Percentiles rank a stretch among this genome's conserved stretches.
These are phyloP conservation scores for Ophraella communa DNA, from an alignment of 2,888 invertebrate species.

Conservation along the genomic window DNA sequence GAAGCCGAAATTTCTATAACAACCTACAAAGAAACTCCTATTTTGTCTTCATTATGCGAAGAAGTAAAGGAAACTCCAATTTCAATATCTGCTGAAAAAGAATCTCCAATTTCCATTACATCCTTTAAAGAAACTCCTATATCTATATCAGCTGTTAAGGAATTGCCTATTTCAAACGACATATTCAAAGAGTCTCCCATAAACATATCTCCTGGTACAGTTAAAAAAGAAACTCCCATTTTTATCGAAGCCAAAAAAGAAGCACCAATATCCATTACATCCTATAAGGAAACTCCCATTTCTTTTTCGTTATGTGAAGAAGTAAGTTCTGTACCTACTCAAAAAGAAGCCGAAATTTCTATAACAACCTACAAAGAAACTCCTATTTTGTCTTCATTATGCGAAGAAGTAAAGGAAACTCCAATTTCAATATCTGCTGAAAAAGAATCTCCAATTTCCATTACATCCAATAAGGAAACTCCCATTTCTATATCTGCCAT, in stretches of 20 bases:
- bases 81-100: neutral
- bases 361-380: neutral
- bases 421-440: neutral
- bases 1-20: neutral
- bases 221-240: neutral
- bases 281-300: neutral
- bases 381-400: neutral
- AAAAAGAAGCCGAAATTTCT: neutral
- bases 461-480: slow-evolving; percentile 1
- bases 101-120: neutral
- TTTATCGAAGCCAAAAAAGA: neutral
- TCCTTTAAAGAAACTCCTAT: slow-evolving; percentile 2
- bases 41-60: neutral
- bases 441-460: neutral
- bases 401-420: neutral
- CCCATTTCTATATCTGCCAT: neutral
- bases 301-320: neutral
- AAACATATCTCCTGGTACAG: no score
- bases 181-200: neutral
- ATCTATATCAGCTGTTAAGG: neutral
- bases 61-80: neutral
- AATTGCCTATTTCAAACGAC: neutral
- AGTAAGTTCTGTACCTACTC: no score
- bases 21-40: neutral
- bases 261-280: neutral